Conservation (phyloP, 1,140 invertebrate species). For the Heliconius melpomene region DNA sequence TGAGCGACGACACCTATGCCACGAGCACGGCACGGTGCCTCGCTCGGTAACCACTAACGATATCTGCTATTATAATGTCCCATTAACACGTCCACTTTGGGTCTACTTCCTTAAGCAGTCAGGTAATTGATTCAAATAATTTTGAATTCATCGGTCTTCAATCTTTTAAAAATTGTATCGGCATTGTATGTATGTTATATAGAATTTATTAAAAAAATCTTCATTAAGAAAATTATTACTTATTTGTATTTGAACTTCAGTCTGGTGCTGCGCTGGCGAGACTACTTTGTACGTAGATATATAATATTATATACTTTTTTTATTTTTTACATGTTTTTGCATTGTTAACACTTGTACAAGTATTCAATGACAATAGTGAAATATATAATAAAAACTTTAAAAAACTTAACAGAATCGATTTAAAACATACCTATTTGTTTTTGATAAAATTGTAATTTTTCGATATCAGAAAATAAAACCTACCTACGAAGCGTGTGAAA, state of each 20-base stretch:
- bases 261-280: too few relatives aligned
- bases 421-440: not conserved
- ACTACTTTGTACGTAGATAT: too few relatives aligned
- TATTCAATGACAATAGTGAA: not conserved
- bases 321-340: too few relatives aligned
- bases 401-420: not conserved
- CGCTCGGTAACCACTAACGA: conserved; percentile 50
- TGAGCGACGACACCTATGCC: conserved; percentile 60
- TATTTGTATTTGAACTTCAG: too few relatives aligned
- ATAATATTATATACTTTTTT: too few relatives aligned
- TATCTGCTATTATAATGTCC: conserved; percentile 41
- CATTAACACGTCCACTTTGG: conserved; percentile 21
- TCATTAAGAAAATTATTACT: too few relatives aligned
- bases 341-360: too few relatives aligned
- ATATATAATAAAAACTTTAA: not conserved
- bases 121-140: conserved; percentile 15
- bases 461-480: not conserved
- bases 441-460: not conserved
- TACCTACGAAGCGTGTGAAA: not conserved
- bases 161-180: not conserved
- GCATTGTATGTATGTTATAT: not conserved
- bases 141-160: not conserved
- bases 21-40: not conserved
- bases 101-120: conserved; percentile 22
- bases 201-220: too few relatives aligned